Evolutionary conservation across 2,113 vertebrate species (phyloP), one percentile per base, ranked within the genome.

Genomic region (Psittacula cyanocephala): DNA sequence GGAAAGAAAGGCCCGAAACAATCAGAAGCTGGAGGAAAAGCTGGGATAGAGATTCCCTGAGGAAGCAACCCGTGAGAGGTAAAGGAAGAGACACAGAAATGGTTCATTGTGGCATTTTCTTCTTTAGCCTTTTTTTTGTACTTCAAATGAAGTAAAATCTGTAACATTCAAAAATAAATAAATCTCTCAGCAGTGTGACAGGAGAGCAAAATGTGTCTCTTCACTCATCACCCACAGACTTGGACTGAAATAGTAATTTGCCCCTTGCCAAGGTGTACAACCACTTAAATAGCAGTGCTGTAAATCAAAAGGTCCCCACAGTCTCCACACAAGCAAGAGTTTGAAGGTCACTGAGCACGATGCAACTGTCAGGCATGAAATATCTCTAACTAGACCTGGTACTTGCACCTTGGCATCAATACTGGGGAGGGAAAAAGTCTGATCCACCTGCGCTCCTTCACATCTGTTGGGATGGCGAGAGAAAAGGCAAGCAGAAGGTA

Each of bases 261-360:
- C 93, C 92, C 93, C 95, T 89, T 84, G 93, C 93, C 92, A 96
- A 97, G 95, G 95, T 95, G 94, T 95, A 95, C 88, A 95, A 50
- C 49, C 57, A 23, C 91, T 93, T 79, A 81, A 79, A 86, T 46
- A 95, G 63, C 4, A 82, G 53, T 29, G 86, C 91, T 91, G 62
- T 93, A 93, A 96, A 93, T 96, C 95, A 93, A 79, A 87, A 89
- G 81, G 88, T 86, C 70, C 88, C 84, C 77, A 19, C 43, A 86
- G 90, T 41, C 68, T 81, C 80, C 82, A 81, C 71, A 60, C 35
- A 67, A 86, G 80, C 76, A 92, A 75, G 62, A 84, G 72, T 79
- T 20, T 86, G 86, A 97, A 95, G 95, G 95, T 95, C 96, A 89
- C 50, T 50, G 47, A 35, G 82, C 72, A 94, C 91, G 89, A 96